These are phyloP conservation scores for Lepidocyrtoides sp. DNA, from an alignment of 2,888 invertebrate species.

Conservation along the genomic window DNA sequence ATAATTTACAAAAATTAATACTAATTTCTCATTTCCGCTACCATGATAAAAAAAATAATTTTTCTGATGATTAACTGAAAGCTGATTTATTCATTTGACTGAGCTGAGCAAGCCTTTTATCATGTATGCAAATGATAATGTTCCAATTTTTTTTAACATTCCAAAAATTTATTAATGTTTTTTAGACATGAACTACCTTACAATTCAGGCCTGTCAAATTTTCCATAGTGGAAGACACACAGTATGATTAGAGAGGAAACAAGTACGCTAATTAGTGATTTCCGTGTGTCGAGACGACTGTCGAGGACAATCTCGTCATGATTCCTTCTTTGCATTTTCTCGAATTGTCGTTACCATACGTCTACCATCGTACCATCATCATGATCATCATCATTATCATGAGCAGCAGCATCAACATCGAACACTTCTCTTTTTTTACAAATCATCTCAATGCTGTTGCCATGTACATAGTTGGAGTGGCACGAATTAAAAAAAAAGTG, in stretches of 20 bases:
- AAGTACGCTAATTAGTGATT: slow-evolving; percentile 69
- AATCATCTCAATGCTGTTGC: background rate
- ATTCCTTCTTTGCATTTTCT: slow-evolving; percentile 38
- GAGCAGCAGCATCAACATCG: too few species aligned
- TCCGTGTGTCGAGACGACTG: slow-evolving; percentile 75
- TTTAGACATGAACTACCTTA: background rate
- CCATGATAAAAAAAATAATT: background rate
- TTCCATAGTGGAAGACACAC: slow-evolving; percentile 49
- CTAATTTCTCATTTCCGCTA: slow-evolving; percentile 35
- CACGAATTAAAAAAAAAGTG: background rate
- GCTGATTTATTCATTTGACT: background rate
- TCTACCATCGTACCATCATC: background rate
- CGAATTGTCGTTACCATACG: background rate
- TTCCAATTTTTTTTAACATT: slow-evolving; percentile 40
- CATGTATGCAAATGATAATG: background rate
- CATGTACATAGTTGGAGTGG: background rate
- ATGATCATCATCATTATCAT: background rate
- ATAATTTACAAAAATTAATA: background rate
- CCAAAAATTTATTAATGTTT: slow-evolving; percentile 16
- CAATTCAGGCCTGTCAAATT: slow-evolving; percentile 13
- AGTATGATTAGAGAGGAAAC: slow-evolving; percentile 61
- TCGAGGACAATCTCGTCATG: slow-evolving; percentile 72
- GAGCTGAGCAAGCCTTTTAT: background rate
- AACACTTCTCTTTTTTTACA: too few species aligned
- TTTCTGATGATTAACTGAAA: background rate